Evolutionary conservation across 2,888 invertebrate species (phyloP), one percentile per base, ranked within the genome.

Genomic region (Ditula angustiorana): DNA sequence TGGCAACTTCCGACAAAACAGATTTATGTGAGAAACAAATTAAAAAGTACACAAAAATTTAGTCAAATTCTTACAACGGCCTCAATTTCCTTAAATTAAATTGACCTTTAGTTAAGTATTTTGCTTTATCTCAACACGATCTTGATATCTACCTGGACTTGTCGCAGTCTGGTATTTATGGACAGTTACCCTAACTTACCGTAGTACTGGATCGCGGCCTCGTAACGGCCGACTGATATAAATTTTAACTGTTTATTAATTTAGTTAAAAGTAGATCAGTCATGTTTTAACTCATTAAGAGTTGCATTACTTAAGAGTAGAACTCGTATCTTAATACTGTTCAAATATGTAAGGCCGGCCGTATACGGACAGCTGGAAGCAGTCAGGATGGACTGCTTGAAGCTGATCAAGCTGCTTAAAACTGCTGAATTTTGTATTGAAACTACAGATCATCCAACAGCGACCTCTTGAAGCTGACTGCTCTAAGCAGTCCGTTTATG

Each of bases 181-280:
- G 50, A 63, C 63, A 57, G 63, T 63, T 63, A 63, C 41, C 57
- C 49, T 62, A 30, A 58, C 57, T 58, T 53, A 23, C 33, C 30
- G 57, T 13, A 24, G 62, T 30, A 55, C 41, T 63, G 63, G 50
- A 46, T 58, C 33, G 44, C 44, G 57, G 63, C 26, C 44, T 21
- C 8, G 23, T 63, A 63, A 63, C 63, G 63, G 63, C n/a, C 16
- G 11, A 19, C 62, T 21, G 44, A 57, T 63, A 63, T 58, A 41
- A 19, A 58, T 58, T 57, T 30, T 47, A 57, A 57, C 63, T 58
- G 63, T 58, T 57, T 52, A 50, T 50, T 50, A 33, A 63, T 63
- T 41, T n/a, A 5, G 16, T 5, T 37, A 8, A 35, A n/a, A 19
- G 41, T 41, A 10, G 41, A 41, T 41, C 41, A 10, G 16, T 16